Conservation (phyloP, 2,888 invertebrate species). For the Ochropacha duplaris region DNA sequence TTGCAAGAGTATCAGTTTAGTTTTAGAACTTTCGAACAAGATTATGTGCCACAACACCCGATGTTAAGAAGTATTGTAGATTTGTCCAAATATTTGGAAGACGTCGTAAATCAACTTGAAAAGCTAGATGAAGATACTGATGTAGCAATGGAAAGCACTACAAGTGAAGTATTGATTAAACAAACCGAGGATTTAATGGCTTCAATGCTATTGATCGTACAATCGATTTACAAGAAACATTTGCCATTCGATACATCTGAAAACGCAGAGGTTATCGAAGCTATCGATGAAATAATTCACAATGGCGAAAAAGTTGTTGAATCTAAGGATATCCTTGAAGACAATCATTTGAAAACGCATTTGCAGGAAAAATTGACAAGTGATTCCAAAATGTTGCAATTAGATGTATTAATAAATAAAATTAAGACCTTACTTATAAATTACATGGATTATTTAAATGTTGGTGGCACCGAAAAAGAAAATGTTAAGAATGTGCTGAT, state of each 20-base stretch:
- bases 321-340: constrained; percentile 79
- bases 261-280: constrained; percentile 56
- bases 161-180: constrained; percentile 35
- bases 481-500: constrained; percentile 62
- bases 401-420: constrained; percentile 72
- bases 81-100: constrained; percentile 49
- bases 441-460: constrained; percentile 68
- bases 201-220: constrained; percentile 57
- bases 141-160: constrained; percentile 43
- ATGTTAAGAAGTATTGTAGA: constrained; percentile 54
- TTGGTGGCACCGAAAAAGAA: constrained; percentile 33
- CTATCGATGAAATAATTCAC: constrained; percentile 65
- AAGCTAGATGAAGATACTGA: constrained; percentile 44
- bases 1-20: constrained; percentile 56
- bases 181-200: constrained; percentile 68
- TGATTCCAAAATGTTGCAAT: constrained; percentile 84
- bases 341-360: constrained; percentile 86
- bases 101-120: constrained; percentile 42
- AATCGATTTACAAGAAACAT: constrained; percentile 72
- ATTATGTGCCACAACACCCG: constrained; percentile 54
- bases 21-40: constrained; percentile 41
- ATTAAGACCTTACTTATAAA: constrained; percentile 61
- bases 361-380: constrained; percentile 84
- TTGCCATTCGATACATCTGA: constrained; percentile 46
- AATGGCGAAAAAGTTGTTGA: constrained; percentile 59